A percentile compares a stretch with the other conserved stretches of the same genome.
Conservation (phyloP, 2,888 invertebrate species). For the Molorchus minor region DNA sequence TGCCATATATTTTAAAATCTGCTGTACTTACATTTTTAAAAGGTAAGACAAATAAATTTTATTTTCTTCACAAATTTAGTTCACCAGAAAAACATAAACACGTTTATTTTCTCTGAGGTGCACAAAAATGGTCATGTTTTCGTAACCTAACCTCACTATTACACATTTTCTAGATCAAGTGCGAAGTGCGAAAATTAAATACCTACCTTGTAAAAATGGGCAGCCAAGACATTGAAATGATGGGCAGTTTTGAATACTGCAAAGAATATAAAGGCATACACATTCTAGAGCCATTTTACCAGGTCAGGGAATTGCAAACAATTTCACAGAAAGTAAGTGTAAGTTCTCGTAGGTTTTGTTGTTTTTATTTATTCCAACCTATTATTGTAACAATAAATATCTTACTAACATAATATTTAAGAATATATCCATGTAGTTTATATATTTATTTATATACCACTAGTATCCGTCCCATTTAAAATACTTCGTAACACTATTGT, state of each 20-base stretch:
- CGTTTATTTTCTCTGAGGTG: too few relatives aligned
- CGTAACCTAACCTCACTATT: slow-evolving; percentile 22
- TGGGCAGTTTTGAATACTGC: slow-evolving; percentile 50
- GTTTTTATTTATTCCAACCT: background rate
- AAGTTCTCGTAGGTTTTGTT: too few relatives aligned
- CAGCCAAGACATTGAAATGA: slow-evolving; percentile 57
- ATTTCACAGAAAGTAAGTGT: slow-evolving; percentile 83
- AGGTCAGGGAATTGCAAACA: slow-evolving; percentile 85
- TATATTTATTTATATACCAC: too few relatives aligned
- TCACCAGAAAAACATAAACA: too few relatives aligned
- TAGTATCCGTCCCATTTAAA: too few relatives aligned
- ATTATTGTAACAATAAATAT: too few relatives aligned
- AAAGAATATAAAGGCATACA: slow-evolving; percentile 74
- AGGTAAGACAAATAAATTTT: background rate
- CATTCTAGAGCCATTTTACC: slow-evolving; percentile 77
- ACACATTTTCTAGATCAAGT: slow-evolving; percentile 1
- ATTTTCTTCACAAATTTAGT: background rate
- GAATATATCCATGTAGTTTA: too few relatives aligned
- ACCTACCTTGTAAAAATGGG: slow-evolving; percentile 61
- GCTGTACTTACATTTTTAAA: background rate
- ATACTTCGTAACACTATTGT: too few relatives aligned
- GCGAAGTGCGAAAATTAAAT: background rate
- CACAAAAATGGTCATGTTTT: slow-evolving; percentile 15
- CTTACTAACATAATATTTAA: too few relatives aligned
- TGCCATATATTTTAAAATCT: too few relatives aligned